Percentiles rank a stretch among this genome's conserved stretches.
These are phyloP conservation scores for Hormiphora californensis DNA, from an alignment of 37 sponge, comb jelly and placozoan species.

Conservation along the genomic window DNA sequence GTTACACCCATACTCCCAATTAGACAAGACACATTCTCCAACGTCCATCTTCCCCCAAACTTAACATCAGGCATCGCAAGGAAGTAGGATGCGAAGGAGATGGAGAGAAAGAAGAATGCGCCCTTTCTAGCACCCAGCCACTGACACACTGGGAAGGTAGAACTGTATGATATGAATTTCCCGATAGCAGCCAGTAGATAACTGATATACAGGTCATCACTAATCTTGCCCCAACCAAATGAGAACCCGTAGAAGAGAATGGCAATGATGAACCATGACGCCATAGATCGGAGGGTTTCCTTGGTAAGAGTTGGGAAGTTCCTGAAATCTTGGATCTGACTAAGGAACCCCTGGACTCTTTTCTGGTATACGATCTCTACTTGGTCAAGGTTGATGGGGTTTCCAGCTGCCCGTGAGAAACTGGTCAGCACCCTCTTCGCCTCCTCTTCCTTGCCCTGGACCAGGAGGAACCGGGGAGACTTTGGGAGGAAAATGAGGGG, in stretches of 20 bases:
- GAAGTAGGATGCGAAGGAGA: neutral
- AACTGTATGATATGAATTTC: neutral
- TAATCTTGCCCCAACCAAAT: neutral
- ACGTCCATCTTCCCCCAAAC: neutral
- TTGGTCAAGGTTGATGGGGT: neutral
- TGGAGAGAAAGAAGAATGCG: neutral
- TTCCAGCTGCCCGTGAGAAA: neutral
- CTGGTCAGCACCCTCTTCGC: neutral
- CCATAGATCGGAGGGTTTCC: neutral
- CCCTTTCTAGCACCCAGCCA: neutral
- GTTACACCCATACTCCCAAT: neutral
- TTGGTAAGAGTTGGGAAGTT: neutral
- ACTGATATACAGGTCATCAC: neutral
- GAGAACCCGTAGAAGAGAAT: slow-evolving; percentile 49
- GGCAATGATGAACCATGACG: slow-evolving; percentile 11
- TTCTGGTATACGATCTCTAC: neutral
- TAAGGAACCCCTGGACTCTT: neutral
- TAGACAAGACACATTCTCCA: slow-evolving; percentile 21
- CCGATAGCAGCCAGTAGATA: neutral
- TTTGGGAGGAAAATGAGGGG: neutral
- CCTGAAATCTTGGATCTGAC: neutral
- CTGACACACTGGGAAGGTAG: neutral
- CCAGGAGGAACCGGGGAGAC: slow-evolving; percentile 12
- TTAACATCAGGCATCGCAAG: slow-evolving; percentile 47
- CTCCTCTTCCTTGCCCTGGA: neutral